phyloP scores from a whole-genome alignment of 2,888 invertebrate species.

The Eurytoma adleriae region DNA sequence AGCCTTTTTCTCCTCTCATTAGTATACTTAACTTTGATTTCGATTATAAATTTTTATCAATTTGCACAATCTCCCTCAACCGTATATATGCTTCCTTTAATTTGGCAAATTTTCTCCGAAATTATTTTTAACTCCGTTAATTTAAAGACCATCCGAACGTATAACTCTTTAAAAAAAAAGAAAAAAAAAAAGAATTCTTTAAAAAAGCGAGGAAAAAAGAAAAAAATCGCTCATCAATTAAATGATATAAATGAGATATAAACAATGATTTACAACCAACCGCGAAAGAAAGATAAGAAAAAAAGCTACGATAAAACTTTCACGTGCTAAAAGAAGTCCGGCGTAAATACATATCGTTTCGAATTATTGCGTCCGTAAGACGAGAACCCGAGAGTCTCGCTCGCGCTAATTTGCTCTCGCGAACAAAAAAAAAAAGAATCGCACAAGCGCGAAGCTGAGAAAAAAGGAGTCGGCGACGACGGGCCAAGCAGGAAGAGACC shows the following conservation, averaged over 20 bases:
- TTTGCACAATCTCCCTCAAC: too few species aligned
- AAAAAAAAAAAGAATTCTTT: too few species aligned
- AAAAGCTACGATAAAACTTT: conserved; percentile 21
- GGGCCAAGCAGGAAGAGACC: conserved; percentile 10
- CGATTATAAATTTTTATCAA: too few species aligned
- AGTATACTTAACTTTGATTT: too few species aligned
- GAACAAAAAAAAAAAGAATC: background rate
- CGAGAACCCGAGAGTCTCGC: background rate
- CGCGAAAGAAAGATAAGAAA: background rate
- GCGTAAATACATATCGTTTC: background rate
- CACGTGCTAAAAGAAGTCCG: background rate
- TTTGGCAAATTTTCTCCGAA: too few species aligned
- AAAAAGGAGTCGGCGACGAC: background rate
- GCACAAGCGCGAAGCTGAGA: background rate
- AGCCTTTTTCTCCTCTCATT: too few species aligned
- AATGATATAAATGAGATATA: conserved; percentile 1
- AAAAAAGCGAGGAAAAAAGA: too few species aligned
- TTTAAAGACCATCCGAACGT: too few species aligned
- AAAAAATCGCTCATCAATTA: background rate
- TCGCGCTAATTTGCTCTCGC: conserved; percentile 1
- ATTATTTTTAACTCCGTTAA: too few species aligned
- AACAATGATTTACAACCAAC: conserved; percentile 2
- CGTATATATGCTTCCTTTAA: too few species aligned
- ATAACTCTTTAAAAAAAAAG: too few species aligned
- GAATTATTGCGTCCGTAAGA: conserved; percentile 13